phyloP scores from a whole-genome alignment of 2,113 vertebrate genomes.

The Sturnira hondurensis region DNA sequence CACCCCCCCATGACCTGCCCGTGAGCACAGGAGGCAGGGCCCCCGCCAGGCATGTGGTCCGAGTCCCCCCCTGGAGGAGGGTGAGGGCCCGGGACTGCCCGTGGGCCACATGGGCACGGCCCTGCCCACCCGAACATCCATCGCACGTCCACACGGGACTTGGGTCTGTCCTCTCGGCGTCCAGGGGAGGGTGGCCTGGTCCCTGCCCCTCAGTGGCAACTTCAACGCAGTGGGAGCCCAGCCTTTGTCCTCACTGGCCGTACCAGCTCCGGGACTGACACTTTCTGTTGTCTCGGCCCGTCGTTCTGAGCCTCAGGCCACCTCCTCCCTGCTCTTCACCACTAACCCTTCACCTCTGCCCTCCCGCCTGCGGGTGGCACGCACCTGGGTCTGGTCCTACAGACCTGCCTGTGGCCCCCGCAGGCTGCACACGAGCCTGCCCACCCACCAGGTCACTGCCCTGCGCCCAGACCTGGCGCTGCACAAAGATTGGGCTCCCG shows the following conservation, averaged over 20 bases:
- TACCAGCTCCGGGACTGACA: not conserved
- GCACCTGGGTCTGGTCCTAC: not conserved
- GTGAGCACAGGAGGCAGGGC: no score
- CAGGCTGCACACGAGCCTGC: not conserved
- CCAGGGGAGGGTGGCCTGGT: not conserved
- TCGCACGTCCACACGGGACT: not conserved
- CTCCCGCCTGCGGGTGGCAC: not conserved
- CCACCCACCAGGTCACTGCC: not conserved
- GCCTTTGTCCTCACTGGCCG: accelerated
- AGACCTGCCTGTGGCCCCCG: not conserved
- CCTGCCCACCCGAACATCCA: not conserved
- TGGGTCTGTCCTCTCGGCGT: not conserved
- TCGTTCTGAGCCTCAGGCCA: not conserved
- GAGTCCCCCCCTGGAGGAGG: not conserved
- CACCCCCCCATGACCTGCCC: not conserved
- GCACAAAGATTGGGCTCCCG: not conserved
- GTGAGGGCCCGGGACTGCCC: not conserved
- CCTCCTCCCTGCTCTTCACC: not conserved
- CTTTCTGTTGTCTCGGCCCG: not conserved
- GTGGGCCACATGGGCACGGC: not conserved
- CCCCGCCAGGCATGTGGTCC: accelerated
- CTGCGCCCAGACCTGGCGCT: not conserved
- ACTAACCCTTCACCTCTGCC: not conserved
- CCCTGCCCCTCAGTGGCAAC: not conserved
- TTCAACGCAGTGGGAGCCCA: not conserved